These are phyloP conservation scores for Drosophila niveifrons DNA, from an alignment of 2,888 invertebrate genomes.

Conservation along the genomic window DNA sequence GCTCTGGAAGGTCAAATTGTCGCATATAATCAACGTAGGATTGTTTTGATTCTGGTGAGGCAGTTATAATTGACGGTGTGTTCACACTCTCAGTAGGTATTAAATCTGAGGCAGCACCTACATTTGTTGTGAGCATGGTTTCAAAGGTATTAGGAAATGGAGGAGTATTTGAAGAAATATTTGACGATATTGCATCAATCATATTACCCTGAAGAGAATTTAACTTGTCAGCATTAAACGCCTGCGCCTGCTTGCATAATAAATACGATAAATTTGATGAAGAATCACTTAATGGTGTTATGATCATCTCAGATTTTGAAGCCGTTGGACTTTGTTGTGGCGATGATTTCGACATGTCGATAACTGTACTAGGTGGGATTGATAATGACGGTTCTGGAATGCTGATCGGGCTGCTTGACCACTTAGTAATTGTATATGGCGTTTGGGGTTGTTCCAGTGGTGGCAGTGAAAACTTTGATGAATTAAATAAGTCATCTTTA, in stretches of 20 bases:
- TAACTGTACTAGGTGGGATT: conserved; percentile 3
- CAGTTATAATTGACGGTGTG: conserved; percentile 6
- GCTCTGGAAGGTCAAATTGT: conserved; percentile 67
- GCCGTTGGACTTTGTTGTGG: conserved; percentile 20
- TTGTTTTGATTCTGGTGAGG: conserved; percentile 7
- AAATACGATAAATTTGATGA: conserved; percentile 25
- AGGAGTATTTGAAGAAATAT: conserved; percentile 48
- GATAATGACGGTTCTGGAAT: conserved; percentile 30
- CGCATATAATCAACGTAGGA: conserved; percentile 77
- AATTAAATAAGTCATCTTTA: conserved; percentile 5
- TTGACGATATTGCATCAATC: conserved; percentile 15
- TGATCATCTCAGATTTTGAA: conserved; percentile 17
- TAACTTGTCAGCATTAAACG: conserved; percentile 22
- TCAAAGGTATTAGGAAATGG: conserved; percentile 21
- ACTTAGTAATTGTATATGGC: conserved; percentile 31
- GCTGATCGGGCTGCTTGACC: conserved; percentile 31
- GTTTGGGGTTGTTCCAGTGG: conserved; percentile 33
- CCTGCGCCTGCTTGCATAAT: conserved; percentile 18
- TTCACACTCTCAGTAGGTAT: background rate
- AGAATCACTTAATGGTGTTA: conserved; percentile 28
- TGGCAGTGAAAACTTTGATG: conserved; percentile 22
- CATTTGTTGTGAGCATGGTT: conserved; percentile 65
- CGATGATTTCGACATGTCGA: conserved; percentile 11
- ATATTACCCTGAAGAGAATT: conserved; percentile 10
- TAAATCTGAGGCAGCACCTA: conserved; percentile 29